phyloP scores from a whole-genome alignment of 2,113 vertebrate genomes.

The Halichoerus grypus region DNA sequence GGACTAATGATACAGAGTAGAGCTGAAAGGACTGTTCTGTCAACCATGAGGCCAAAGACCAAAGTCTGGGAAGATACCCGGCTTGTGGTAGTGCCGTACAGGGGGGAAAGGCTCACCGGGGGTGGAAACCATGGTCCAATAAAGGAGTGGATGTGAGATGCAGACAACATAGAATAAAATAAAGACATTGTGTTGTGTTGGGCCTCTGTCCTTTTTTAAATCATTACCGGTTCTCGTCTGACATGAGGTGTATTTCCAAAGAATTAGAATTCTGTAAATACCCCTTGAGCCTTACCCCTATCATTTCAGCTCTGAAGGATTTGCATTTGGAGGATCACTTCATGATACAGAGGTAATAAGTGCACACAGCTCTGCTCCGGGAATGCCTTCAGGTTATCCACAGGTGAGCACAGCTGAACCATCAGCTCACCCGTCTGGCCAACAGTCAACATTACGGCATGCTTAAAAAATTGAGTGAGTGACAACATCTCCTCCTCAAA shows the following conservation, averaged over 20 bases:
- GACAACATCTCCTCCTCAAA: background rate
- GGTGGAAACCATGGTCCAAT: background rate
- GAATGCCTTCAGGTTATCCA: background rate
- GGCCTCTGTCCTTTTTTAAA: background rate
- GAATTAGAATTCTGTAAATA: background rate
- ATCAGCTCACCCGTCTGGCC: background rate
- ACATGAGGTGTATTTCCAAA: conserved; percentile 1
- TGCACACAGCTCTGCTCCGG: background rate
- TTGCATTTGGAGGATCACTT: background rate
- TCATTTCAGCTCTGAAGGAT: background rate
- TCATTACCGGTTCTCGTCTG: background rate
- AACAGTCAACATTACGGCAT: background rate
- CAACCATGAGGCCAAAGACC: background rate
- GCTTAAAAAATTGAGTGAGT: background rate
- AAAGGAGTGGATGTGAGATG: background rate
- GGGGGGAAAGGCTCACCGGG: background rate
- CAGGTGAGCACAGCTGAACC: background rate
- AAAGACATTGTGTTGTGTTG: background rate
- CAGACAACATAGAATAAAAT: background rate
- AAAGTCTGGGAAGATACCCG: background rate
- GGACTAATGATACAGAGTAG: background rate
- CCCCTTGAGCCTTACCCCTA: background rate
- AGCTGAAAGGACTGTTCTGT: background rate
- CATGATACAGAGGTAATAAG: background rate
- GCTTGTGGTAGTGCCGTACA: background rate